phyloP scores from a whole-genome alignment of 92 coral and sea anemone genomes.

The Desmophyllum pertusum region DNA sequence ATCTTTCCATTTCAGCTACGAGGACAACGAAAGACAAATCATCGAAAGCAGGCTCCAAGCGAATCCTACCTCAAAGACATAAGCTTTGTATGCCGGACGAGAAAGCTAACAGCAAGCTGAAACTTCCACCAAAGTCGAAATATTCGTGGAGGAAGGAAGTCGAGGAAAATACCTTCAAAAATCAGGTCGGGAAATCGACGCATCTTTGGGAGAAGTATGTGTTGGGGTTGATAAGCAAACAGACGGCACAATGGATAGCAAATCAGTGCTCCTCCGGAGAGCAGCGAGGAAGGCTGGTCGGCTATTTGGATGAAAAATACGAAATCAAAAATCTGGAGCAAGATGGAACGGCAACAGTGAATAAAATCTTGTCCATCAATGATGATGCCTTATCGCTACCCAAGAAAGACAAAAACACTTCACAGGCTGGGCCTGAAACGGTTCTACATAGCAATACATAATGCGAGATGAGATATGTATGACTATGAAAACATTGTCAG shows the following conservation, averaged over 20 bases:
- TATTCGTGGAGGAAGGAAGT: conserved; percentile 19
- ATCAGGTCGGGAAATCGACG: conserved; percentile 34
- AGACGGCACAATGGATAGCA: conserved; percentile 89
- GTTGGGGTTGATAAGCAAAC: conserved; percentile 72
- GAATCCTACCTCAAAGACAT: conserved; percentile 26
- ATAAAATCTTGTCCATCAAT: conserved; percentile 64
- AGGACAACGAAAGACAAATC: not conserved
- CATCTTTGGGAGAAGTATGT: conserved; percentile 77
- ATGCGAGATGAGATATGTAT: not conserved
- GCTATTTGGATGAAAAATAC: conserved; percentile 68
- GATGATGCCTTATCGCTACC: conserved; percentile 72
- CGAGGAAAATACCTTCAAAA: not conserved
- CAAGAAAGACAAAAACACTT: conserved; percentile 12
- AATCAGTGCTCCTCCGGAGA: conserved; percentile 72
- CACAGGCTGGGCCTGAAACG: not conserved
- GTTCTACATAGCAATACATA: not conserved
- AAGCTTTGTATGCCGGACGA: conserved; percentile 24
- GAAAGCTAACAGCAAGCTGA: not conserved
- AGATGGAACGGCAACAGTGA: conserved; percentile 65
- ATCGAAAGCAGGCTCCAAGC: not conserved
- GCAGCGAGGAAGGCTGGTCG: conserved; percentile 59
- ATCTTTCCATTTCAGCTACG: conserved; percentile 4
- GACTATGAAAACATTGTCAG: too few relatives aligned
- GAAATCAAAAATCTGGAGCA: conserved; percentile 35
- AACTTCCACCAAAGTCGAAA: conserved; percentile 1